phyloP scores from a whole-genome alignment of 2,113 vertebrate genomes.

The Sander lucioperca region DNA sequence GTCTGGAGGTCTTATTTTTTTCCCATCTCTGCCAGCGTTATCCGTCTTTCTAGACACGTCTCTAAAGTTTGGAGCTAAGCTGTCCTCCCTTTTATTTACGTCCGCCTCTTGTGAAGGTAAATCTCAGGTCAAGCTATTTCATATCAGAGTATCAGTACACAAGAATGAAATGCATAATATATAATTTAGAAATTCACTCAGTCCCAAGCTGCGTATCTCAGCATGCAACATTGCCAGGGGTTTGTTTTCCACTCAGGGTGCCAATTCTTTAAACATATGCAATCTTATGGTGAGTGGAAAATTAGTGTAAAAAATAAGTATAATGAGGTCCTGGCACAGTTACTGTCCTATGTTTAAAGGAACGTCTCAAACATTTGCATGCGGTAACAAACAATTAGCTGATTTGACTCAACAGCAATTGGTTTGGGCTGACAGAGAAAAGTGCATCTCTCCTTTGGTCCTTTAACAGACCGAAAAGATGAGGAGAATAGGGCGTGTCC shows the following conservation, averaged over 20 bases:
- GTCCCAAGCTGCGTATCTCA: slow-evolving; percentile 13
- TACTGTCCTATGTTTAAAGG: slow-evolving; percentile 9
- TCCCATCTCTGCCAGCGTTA: slow-evolving; percentile 48
- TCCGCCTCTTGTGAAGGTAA: slow-evolving; percentile 56
- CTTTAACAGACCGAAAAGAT: slow-evolving; percentile 19
- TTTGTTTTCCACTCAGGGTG: slow-evolving; percentile 29
- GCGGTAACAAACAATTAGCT: slow-evolving; percentile 18
- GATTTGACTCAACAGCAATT: slow-evolving; percentile 26
- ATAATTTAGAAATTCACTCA: slow-evolving; percentile 44
- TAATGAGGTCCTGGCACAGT: slow-evolving; percentile 8
- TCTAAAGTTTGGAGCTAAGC: slow-evolving; percentile 49
- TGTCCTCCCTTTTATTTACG: slow-evolving; percentile 61
- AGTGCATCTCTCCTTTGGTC: slow-evolving; percentile 21
- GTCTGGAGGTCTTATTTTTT: slow-evolving; percentile 37
- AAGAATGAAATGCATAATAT: slow-evolving; percentile 28
- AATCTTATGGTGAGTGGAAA: slow-evolving; percentile 1
- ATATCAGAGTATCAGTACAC: slow-evolving; percentile 11
- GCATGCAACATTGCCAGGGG: slow-evolving; percentile 22
- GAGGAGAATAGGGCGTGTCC: slow-evolving; percentile 26
- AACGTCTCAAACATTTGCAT: slow-evolving; percentile 11
- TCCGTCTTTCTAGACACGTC: slow-evolving; percentile 28
- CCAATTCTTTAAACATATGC: slow-evolving; percentile 30
- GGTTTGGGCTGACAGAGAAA: slow-evolving; percentile 13
- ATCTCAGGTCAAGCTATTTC: slow-evolving; percentile 52
- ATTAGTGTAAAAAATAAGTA: neutral